Evolutionary conservation across 2,888 invertebrate genomes (phyloP), one percentile per base, ranked within the genome.

Genomic region (Aleiodes testaceus): DNA sequence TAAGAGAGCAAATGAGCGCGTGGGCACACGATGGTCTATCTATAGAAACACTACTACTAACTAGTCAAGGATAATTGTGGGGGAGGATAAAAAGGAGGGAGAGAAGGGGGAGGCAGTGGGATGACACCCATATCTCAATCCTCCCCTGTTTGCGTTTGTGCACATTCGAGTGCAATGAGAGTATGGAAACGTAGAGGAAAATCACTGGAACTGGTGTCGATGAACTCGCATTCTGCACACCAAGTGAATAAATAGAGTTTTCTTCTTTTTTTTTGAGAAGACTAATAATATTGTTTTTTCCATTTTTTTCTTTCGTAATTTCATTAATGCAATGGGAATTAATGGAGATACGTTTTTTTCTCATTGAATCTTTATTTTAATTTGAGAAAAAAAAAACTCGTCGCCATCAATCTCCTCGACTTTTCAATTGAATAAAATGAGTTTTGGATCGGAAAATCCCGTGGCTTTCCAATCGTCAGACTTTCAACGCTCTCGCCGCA

Each of bases 11-110:
- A 69, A 65, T 59, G 61, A 66, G 75, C 73, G 50, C 66, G 70
- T 44, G 75, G 71, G 63, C 66, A 71, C 66, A 74, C 52, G 66
- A 69, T 61, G 73, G 73, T 82, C 82, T 81, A 82, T 80, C 73
- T 80, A 82, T 82, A 82, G 81, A 81, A 79, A 70, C 75, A 73
- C 78, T 77, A 75, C 76, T 78, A 79, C 77, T 78, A 36, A 77
- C 75, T 77, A 70, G 76, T 52, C 66, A 69, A 47, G 76, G 77
- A 79, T 83, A 83, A 83, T 82, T 82, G 79, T 75, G 79, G 78
- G 78, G 16, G 66, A 9, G n/a, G 45, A 9, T 20, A 16, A 18
- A 47, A 59, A 45, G 16, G 9, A 18, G 49, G 45, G n/a, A 30
- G 49, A n/a, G 61, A 18, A 22, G 66, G 36, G 69, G 26, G 64